Base-by-base conservation (phyloP, 2,888 invertebrate species). In the Drosophila emarginata region DNA sequence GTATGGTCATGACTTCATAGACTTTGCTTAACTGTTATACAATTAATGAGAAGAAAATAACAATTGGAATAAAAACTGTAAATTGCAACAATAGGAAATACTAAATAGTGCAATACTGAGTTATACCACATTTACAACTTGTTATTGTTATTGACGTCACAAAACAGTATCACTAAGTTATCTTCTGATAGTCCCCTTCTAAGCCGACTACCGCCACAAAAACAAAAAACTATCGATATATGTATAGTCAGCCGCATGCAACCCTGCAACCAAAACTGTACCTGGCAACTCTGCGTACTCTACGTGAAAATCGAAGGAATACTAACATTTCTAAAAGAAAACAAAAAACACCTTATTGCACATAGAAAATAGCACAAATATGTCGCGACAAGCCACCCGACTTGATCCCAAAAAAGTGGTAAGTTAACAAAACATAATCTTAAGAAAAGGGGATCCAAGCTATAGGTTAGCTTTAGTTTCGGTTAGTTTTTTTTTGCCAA, bases 351-450 rank as follows among this genome's bases (percentile, higher is more conserved):
- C 14, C 45, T 21, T 45, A 12, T 21, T 45, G 18, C 45, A 45
- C 45, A 21, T 21, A 45, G 1, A 45, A 21, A 21, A 21, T n/a
- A 18, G 62, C 39, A 36, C 7, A 52, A 86, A 81, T 60, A 92
- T 92, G 92, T 92, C 92, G 2, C 88, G 92, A 26, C 92, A 92
- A 87, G 77, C 88, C 40, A 84, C 90, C n/a, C 79, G 91, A 70
- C 76, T 91, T 61, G 92, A 92, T 77, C 82, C 90, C 7, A 92
- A 92, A 62, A 92, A 92, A 92, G 92, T 92, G 90, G 92, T 92
- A 88, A 91, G 92, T 91, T 67, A 52, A 61, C 56, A 39, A 15
- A 45, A 14, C 11, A 45, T 18, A 45, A 9, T 21, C 1, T 45
- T 45, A 45, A 45, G 45, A 45, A 45, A 4, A 45, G 45, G 45